Evolutionary conservation across 2,888 invertebrate species (phyloP).

Genomic region (Drosophila mayaguana): DNA sequence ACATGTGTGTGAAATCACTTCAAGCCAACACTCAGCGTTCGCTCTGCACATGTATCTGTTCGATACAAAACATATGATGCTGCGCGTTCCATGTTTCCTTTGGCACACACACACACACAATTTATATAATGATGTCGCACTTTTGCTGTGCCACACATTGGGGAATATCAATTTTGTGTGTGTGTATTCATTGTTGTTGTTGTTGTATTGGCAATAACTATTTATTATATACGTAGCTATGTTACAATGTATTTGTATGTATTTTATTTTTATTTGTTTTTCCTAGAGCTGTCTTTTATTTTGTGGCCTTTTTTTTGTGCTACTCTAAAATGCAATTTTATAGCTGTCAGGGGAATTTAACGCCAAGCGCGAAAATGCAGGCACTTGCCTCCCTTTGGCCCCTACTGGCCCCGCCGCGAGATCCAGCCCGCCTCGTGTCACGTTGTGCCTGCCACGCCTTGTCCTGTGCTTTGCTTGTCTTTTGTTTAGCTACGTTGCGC

Average conservation of each 20-base stretch:
- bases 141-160: conserved; percentile 58
- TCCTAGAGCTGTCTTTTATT: conserved; percentile 22
- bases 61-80: conserved; percentile 80
- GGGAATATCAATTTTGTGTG: conserved; percentile 77
- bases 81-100: conserved; percentile 27
- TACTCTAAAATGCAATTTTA: conserved; percentile 84
- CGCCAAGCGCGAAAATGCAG: conserved; percentile 78
- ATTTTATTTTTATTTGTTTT: conserved; percentile 2
- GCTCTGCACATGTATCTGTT: conserved; percentile 58
- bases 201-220: conserved; percentile 75
- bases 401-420: background rate
- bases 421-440: conserved; percentile 58
- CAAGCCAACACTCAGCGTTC: conserved; percentile 40
- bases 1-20: conserved; percentile 79
- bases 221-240: conserved; percentile 80
- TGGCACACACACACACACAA: conserved; percentile 46
- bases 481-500: conserved; percentile 73
- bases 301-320: conserved; percentile 38
- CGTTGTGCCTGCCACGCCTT: conserved; percentile 69
- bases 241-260: conserved; percentile 63
- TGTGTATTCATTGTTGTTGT: conserved; percentile 8
- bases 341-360: conserved; percentile 84
- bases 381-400: conserved; percentile 29
- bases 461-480: conserved; percentile 47
- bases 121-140: conserved; percentile 81